Evolutionary conservation across 2,797 vertebrate species (phyloP).

Genomic region (Xerus rutilus): DNA sequence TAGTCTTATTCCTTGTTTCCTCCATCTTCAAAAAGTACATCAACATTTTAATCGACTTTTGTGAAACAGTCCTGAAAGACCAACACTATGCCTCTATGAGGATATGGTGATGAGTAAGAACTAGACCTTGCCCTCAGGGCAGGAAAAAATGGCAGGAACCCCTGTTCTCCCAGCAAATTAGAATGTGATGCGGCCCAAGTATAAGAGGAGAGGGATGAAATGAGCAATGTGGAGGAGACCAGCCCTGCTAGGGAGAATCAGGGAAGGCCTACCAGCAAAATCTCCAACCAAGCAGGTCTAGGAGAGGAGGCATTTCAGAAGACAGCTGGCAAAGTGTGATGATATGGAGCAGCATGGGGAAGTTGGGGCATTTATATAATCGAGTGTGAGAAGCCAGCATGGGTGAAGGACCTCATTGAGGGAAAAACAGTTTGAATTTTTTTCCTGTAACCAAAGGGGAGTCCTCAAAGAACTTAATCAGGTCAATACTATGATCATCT

Average conservation of each 20-base stretch:
- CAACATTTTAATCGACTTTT: constrained; percentile 2
- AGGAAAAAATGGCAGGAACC: neutral
- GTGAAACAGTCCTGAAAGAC: neutral
- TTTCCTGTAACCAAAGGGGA: neutral
- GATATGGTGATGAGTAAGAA: neutral
- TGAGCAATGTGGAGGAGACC: neutral
- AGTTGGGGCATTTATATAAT: neutral
- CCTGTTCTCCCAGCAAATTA: neutral
- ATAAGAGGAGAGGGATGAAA: neutral
- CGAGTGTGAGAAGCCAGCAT: neutral
- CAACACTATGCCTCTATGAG: neutral
- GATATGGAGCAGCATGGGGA: neutral
- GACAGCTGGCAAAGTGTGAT: neutral
- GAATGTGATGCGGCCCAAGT: too few species aligned
- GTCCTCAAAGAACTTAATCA: neutral
- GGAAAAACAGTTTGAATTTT: neutral
- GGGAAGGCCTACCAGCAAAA: neutral
- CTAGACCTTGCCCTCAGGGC: neutral
- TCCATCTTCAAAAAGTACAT: neutral
- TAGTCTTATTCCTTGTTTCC: neutral
- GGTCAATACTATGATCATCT: neutral
- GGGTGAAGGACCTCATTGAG: neutral
- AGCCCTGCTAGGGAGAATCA: neutral
- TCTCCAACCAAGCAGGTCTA: neutral
- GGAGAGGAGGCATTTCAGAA: neutral